A percentile compares a stretch with the other conserved stretches of the same genome.
These are phyloP conservation scores for Asteroscopus sphinx DNA, from an alignment of 2,888 invertebrate genomes.

Conservation along the genomic window DNA sequence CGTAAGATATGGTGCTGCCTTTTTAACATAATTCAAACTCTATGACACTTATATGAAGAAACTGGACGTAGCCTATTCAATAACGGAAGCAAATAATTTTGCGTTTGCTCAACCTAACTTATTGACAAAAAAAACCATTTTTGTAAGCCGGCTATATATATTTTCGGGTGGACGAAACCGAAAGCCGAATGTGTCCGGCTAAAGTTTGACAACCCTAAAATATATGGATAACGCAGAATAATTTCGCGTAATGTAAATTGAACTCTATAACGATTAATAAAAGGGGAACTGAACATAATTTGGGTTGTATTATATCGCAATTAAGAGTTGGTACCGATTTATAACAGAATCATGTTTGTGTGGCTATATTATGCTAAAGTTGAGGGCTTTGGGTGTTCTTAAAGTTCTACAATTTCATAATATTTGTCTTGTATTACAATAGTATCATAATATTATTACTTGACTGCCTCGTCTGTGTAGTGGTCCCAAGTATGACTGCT, in stretches of 20 bases:
- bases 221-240: constrained; percentile 5
- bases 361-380: constrained; percentile 1
- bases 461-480: too few species aligned
- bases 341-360: constrained; percentile 11
- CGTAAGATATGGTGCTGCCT: too few species aligned
- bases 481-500: too few species aligned
- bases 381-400: background rate
- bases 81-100: too few species aligned
- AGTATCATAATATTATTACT: background rate
- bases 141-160: background rate
- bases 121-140: background rate
- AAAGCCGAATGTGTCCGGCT: background rate
- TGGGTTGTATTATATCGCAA: constrained; percentile 15
- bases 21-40: too few species aligned
- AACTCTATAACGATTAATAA: constrained; percentile 25
- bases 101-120: too few species aligned
- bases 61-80: too few species aligned
- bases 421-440: background rate
- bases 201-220: constrained; percentile 23
- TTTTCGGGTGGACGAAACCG: background rate
- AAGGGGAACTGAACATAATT: constrained; percentile 23
- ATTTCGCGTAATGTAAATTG: constrained; percentile 25
- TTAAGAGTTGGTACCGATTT: constrained; percentile 19
- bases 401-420: background rate
- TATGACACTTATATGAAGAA: too few species aligned